phyloP scores from a whole-genome alignment of 2,888 invertebrate species.

The Theodoxus fluviatilis region DNA sequence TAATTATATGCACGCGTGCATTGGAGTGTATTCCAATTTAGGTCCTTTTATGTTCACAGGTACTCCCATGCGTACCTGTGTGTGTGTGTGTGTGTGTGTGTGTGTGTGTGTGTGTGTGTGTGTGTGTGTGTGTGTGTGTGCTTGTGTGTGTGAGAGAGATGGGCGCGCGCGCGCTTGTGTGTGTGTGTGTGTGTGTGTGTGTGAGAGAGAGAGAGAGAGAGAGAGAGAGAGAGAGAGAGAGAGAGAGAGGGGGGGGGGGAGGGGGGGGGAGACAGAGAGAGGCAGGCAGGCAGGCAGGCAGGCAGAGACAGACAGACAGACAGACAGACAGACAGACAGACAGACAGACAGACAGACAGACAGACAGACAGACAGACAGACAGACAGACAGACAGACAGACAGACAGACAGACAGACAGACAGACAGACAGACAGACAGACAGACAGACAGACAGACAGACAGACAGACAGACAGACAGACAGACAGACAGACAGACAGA shows the following conservation, averaged over 20 bases:
- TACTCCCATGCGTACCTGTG: constrained; percentile 1
- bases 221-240: background rate
- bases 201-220: background rate
- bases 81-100: constrained; percentile 25
- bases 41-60: constrained; percentile 13
- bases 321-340: background rate
- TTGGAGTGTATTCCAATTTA: no score
- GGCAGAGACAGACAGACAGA: background rate
- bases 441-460: background rate
- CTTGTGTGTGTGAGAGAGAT: background rate
- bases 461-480: background rate
- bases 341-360: background rate
- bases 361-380: background rate
- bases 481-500: background rate
- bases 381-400: background rate
- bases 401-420: background rate
- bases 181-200: constrained; percentile 8
- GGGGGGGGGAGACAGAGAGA: background rate
- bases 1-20: no score
- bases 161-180: constrained; percentile 1
- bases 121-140: constrained; percentile 18
- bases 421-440: background rate
- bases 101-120: constrained; percentile 28
- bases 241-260: background rate
- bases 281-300: no score